phyloP scores from a whole-genome alignment of 2,797 vertebrate species.

The Tiaroga cobitis region DNA sequence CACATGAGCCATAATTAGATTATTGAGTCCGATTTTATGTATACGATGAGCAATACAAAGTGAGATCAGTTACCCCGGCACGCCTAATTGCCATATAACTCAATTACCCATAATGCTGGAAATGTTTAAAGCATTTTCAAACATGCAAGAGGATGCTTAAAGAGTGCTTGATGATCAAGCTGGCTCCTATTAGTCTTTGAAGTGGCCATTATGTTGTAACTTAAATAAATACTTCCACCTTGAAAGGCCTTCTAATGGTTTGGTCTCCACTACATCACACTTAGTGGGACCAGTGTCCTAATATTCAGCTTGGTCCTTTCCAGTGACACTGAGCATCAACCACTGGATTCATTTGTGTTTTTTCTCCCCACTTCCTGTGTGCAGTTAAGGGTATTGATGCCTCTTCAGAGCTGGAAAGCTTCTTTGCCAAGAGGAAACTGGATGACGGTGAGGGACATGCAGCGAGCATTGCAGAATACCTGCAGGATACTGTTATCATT shows the following conservation, averaged over 20 bases:
- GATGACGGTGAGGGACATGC: constrained; percentile 86
- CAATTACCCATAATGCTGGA: constrained; percentile 68
- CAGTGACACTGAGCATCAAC: constrained; percentile 51
- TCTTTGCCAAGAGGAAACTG: constrained; percentile 89
- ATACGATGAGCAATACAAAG: constrained; percentile 64
- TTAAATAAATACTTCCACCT: constrained; percentile 72
- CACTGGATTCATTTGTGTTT: constrained; percentile 34
- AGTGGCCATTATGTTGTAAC: constrained; percentile 71
- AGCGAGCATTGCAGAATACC: constrained; percentile 91
- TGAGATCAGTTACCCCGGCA: constrained; percentile 66
- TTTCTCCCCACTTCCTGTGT: constrained; percentile 49
- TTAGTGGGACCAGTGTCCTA: constrained; percentile 57
- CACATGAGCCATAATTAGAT: constrained; percentile 67
- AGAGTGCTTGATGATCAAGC: constrained; percentile 64
- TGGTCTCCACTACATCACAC: constrained; percentile 63
- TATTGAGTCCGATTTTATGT: constrained; percentile 63
- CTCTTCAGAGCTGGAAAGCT: constrained; percentile 88
- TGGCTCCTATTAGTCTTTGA: constrained; percentile 68
- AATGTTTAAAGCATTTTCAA: constrained; percentile 69
- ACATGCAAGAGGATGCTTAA: constrained; percentile 65
- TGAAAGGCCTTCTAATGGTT: constrained; percentile 69
- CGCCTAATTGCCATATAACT: constrained; percentile 69
- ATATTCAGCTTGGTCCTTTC: constrained; percentile 54
- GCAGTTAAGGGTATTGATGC: constrained; percentile 86
- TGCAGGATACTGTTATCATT: constrained; percentile 95